Evolutionary conservation across 2,888 invertebrate genomes (phyloP).

Genomic region (Campaea margaritaria): DNA sequence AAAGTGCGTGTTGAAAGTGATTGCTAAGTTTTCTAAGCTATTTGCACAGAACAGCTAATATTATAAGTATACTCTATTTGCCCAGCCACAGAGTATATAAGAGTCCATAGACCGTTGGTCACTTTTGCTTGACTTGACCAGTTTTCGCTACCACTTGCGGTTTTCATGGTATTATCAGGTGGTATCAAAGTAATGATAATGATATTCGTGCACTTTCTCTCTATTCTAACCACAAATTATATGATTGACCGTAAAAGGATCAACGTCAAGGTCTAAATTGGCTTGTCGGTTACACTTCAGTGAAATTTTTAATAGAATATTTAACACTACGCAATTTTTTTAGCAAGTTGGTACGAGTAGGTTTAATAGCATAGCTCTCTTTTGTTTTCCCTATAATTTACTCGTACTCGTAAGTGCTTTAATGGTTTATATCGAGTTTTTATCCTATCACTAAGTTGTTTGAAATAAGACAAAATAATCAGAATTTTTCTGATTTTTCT

Average conservation of each 20-base stretch:
- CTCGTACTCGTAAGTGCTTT: no score
- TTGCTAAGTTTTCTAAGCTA: slow-evolving; percentile 23
- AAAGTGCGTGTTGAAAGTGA: slow-evolving; percentile 26
- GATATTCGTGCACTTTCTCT: slow-evolving; percentile 20
- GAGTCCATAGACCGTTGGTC: background rate
- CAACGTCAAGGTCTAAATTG: background rate
- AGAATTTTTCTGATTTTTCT: no score
- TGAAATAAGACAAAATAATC: no score
- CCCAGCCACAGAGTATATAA: background rate
- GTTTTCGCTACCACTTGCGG: slow-evolving; percentile 5
- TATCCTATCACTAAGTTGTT: no score
- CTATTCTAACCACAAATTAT: slow-evolving; percentile 13
- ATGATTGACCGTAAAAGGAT: slow-evolving; percentile 1
- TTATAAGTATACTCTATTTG: slow-evolving; percentile 5
- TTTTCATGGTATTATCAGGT: slow-evolving; percentile 4
- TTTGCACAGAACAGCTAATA: no score
- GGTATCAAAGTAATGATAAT: slow-evolving; percentile 11
- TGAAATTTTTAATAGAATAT: background rate
- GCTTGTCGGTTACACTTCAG: no score
- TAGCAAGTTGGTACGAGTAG: no score
- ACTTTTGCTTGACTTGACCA: background rate
- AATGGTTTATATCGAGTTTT: no score
- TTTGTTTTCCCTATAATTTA: no score
- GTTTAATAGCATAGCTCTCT: no score
- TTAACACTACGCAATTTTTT: no score